phyloP scores from a whole-genome alignment of 2,888 invertebrate genomes.

The Oeneis ivallda region DNA sequence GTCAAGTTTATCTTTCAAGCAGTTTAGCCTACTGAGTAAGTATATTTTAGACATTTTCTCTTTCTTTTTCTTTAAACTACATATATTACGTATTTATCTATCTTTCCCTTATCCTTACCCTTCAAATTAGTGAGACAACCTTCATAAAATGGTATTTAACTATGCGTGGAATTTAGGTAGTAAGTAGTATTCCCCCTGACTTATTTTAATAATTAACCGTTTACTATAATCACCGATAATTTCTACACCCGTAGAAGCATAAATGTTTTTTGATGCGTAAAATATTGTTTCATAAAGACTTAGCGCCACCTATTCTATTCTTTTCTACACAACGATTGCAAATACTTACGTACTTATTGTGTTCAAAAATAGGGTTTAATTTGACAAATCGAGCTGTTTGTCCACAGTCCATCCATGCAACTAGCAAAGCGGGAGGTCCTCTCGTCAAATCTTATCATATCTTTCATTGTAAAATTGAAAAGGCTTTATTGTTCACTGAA shows the following conservation, averaged over 20 bases:
- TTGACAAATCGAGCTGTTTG: background rate
- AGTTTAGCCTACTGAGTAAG: too few relatives aligned
- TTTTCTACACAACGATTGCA: background rate
- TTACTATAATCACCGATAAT: slow-evolving; percentile 30
- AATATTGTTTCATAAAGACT: slow-evolving; percentile 51
- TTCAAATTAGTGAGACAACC: too few relatives aligned
- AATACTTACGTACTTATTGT: slow-evolving; percentile 12
- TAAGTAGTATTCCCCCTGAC: too few relatives aligned
- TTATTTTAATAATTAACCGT: background rate
- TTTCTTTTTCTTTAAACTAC: too few relatives aligned
- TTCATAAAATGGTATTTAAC: too few relatives aligned
- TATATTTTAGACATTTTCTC: too few relatives aligned
- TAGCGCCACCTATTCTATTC: slow-evolving; percentile 54
- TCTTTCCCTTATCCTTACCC: too few relatives aligned
- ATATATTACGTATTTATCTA: too few relatives aligned
- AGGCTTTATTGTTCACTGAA: slow-evolving; percentile 62
- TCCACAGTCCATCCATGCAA: slow-evolving; percentile 25
- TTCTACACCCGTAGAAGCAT: slow-evolving; percentile 47
- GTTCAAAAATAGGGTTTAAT: slow-evolving; percentile 9
- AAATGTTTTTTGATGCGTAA: slow-evolving; percentile 51
- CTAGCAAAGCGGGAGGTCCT: slow-evolving; percentile 61
- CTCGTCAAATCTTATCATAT: slow-evolving; percentile 70
- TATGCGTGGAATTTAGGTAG: too few relatives aligned
- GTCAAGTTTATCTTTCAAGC: too few relatives aligned
- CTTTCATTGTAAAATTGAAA: slow-evolving; percentile 49